Percentiles rank a stretch among this genome's conserved stretches.
These are phyloP conservation scores for Catostylus mosaicus DNA, from an alignment of 30 jellyfish, hydroid and myxozoan species.

Conservation along the genomic window DNA sequence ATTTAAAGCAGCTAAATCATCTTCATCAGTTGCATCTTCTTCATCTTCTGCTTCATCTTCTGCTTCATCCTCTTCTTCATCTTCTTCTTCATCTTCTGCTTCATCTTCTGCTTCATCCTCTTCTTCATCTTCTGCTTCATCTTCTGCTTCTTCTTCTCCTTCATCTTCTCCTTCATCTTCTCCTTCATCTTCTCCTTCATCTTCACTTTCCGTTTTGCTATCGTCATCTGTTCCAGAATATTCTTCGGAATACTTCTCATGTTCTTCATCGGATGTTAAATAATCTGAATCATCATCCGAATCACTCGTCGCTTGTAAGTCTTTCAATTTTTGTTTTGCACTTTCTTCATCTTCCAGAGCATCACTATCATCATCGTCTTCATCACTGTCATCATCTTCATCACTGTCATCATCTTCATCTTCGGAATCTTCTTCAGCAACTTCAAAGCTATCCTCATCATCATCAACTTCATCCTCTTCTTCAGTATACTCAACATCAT, in stretches of 20 bases:
- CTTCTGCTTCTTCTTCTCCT: not conserved
- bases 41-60: too few species aligned
- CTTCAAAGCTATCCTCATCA: constrained; percentile 9
- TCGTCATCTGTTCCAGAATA: not conserved
- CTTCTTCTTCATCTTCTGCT: too few species aligned
- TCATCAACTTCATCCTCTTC: not conserved
- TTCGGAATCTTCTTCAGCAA: not conserved
- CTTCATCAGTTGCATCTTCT: too few species aligned
- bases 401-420: not conserved
- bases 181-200: not conserved
- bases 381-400: constrained; percentile 10
- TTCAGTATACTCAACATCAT: not conserved
- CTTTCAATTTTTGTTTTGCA: not conserved
- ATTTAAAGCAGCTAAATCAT: too few species aligned
- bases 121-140: too few species aligned
- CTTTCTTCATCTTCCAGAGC: not conserved
- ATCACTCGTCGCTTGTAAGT: not conserved
- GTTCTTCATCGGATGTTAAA: constrained; percentile 6
- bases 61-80: too few species aligned
- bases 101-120: not conserved
- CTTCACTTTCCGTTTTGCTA: constrained; percentile 11
- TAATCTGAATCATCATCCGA: not conserved
- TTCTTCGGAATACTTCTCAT: constrained; percentile 12
- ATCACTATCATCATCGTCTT: not conserved
- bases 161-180: constrained; percentile 10